Evolutionary conservation across 2,797 vertebrate genomes (phyloP).

Genomic region (Sebastolobus altivelis): DNA sequence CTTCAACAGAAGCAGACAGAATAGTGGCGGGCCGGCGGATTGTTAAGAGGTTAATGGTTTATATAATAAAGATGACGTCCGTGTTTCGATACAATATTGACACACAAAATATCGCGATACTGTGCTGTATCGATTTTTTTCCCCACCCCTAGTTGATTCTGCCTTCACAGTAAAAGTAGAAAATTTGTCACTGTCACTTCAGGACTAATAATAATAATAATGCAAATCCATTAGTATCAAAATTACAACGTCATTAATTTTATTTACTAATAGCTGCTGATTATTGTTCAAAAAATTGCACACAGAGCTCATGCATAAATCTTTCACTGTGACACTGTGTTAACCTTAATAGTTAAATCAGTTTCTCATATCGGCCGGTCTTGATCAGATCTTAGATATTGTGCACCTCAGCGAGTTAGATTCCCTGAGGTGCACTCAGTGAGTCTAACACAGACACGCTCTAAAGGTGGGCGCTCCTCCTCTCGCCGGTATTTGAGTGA

Average conservation of each 20-base stretch:
- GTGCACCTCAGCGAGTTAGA: not conserved
- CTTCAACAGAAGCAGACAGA: too few species aligned
- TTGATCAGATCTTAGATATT: not conserved
- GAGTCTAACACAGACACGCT: conserved; percentile 34
- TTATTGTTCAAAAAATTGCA: not conserved
- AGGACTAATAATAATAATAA: not conserved
- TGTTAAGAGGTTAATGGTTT: too few species aligned
- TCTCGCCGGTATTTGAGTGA: conserved; percentile 42
- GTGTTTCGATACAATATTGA: too few species aligned
- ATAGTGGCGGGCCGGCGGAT: too few species aligned
- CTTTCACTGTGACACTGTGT: not conserved
- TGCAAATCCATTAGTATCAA: too few species aligned
- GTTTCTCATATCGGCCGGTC: not conserved
- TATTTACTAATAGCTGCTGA: not conserved
- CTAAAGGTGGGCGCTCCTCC: conserved; percentile 27
- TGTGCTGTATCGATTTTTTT: too few species aligned
- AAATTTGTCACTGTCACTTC: not conserved
- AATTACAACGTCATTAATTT: not conserved
- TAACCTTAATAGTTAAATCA: not conserved
- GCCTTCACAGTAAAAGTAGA: not conserved
- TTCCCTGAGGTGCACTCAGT: conserved; percentile 27
- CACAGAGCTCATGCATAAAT: not conserved
- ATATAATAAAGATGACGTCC: too few species aligned
- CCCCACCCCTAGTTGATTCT: not conserved
- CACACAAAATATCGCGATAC: too few species aligned